Base-by-base conservation (phyloP, 2,113 vertebrate species). In the Archocentrus centrarchus region DNA sequence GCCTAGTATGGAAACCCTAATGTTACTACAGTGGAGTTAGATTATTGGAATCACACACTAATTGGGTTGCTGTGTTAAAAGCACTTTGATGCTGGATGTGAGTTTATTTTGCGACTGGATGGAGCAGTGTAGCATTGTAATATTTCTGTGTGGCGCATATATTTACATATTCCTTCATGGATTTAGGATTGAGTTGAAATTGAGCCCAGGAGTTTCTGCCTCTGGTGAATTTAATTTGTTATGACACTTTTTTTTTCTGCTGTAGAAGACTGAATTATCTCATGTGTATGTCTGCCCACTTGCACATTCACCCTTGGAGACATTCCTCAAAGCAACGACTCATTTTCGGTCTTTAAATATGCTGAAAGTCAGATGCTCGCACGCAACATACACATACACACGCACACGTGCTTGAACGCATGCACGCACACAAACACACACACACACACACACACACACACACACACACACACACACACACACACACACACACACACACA, bases 181-280 rank as follows among this genome's bases (percentile, higher is more conserved):
- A 88, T 92, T 94, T 91, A 82, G 87, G 86, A 93, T 90, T 85
- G 90, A 93, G 89, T 92, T 93, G 91, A 93, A 94, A 93, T 92
- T 90, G 91, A 92, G 94, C 93, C 89, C 91, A 89, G 89, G 91
- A 94, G 91, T 94, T 91, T 92, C 60, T 83, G 85, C 93, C 91
- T 93, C 91, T 90, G 89, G 90, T 91, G 92, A 94, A 88, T 91
- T 90, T 88, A 94, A 94, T 94, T 94, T 93, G 90, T 91, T 92
- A 87, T 93, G 93, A 94, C 93, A 93, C 89, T 89, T 88, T 90
- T 73, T 60, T 55, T 73, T 86, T 86, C 50, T 81, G 86, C 87
- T 86, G 88, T 89, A 90, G 85, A 88, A 88, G 88, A 89, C 88
- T 78, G 81, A 91, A 95, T 93, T 91, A 91, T 93, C 83, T 87